Evolutionary conservation across 2,888 invertebrate genomes (phyloP).

Genomic region (Tyria jacobaeae): DNA sequence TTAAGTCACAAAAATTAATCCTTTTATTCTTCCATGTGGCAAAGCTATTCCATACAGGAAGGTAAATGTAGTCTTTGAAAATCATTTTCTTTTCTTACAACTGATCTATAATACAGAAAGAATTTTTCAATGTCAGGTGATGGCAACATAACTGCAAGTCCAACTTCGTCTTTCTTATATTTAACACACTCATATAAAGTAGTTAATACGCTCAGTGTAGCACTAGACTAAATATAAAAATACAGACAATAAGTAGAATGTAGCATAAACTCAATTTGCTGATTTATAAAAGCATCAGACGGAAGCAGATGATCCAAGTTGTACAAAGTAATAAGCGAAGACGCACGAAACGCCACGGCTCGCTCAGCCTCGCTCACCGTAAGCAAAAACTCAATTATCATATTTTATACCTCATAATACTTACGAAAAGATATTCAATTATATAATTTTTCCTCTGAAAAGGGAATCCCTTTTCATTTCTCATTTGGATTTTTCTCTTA

Average conservation of each 20-base stretch:
- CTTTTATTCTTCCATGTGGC: too few relatives aligned
- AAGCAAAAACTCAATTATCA: slow-evolving; percentile 85
- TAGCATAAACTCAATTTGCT: slow-evolving; percentile 28
- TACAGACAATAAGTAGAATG: slow-evolving; percentile 10
- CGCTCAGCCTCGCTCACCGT: slow-evolving; percentile 65
- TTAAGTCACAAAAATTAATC: too few relatives aligned
- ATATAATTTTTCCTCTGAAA: slow-evolving; percentile 85
- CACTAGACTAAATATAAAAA: slow-evolving; percentile 7
- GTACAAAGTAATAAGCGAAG: slow-evolving; percentile 42
- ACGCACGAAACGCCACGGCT: slow-evolving; percentile 34
- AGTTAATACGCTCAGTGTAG: neutral
- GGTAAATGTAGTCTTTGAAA: too few relatives aligned
- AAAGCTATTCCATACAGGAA: too few relatives aligned
- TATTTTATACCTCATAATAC: slow-evolving; percentile 87
- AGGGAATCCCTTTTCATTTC: slow-evolving; percentile 86
- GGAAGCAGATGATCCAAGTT: slow-evolving; percentile 46
- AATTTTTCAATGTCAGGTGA: too few relatives aligned
- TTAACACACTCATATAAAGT: neutral
- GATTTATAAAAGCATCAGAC: slow-evolving; percentile 34
- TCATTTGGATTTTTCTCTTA: slow-evolving; percentile 87
- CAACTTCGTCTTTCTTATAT: too few relatives aligned
- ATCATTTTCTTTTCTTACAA: too few relatives aligned
- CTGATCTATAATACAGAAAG: too few relatives aligned
- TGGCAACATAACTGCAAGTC: too few relatives aligned
- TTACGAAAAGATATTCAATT: slow-evolving; percentile 86